A percentile compares a stretch with the other conserved stretches of the same genome.
phyloP scores from a whole-genome alignment of 1,140 invertebrate species.

The Calephelis nemesis region DNA sequence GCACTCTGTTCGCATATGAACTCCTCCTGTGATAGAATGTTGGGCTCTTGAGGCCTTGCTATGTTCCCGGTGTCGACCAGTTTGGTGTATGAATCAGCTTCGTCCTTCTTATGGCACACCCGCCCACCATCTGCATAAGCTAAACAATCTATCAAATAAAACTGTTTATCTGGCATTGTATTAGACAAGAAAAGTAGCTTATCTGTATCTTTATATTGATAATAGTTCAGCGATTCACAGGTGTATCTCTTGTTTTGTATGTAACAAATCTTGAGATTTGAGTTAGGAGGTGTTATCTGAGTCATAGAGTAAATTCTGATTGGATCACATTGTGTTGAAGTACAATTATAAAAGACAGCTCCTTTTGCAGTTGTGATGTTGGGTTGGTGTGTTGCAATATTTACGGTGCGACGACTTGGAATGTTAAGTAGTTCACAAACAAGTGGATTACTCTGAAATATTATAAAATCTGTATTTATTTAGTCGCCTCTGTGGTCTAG shows the following conservation, averaged over 20 bases:
- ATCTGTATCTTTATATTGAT: slow-evolving; percentile 56
- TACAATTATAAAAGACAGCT: slow-evolving; percentile 49
- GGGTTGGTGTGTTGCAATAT: slow-evolving; percentile 48
- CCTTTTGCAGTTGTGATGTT: slow-evolving; percentile 49
- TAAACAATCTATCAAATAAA: slow-evolving; percentile 63
- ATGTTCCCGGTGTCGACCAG: slow-evolving; percentile 51
- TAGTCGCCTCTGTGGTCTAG: background rate
- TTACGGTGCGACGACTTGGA: slow-evolving; percentile 29
- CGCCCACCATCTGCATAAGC: slow-evolving; percentile 51
- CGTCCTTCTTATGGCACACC: slow-evolving; percentile 56
- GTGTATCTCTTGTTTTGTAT: slow-evolving; percentile 32
- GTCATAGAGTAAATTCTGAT: slow-evolving; percentile 47
- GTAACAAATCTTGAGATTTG: slow-evolving; percentile 46
- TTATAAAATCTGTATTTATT: background rate
- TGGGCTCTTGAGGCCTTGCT: slow-evolving; percentile 47
- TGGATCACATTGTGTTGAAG: slow-evolving; percentile 36
- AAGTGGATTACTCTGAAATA: slow-evolving; percentile 47
- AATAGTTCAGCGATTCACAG: slow-evolving; percentile 53
- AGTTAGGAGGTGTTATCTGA: slow-evolving; percentile 38
- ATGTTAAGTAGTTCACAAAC: slow-evolving; percentile 38
- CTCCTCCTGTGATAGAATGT: slow-evolving; percentile 59
- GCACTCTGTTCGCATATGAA: slow-evolving; percentile 58
- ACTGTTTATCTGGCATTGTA: slow-evolving; percentile 49
- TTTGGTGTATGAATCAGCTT: slow-evolving; percentile 45
- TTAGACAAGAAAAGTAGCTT: slow-evolving; percentile 57